Conservation (phyloP, 2,797 vertebrate species). For the Microctenopoma lineatum region DNA sequence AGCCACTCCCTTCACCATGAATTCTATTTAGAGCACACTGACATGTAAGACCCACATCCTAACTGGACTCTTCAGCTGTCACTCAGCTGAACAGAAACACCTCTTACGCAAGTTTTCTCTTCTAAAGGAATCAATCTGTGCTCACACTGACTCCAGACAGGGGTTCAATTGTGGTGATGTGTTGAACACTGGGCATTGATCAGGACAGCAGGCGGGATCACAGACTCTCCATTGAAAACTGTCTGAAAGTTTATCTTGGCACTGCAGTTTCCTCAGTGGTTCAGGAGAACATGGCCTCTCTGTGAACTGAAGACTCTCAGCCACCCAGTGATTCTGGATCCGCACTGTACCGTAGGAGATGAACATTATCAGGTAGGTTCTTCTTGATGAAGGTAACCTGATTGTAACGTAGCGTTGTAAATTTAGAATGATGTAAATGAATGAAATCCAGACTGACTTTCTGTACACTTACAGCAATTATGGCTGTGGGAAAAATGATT, state of each 20-base stretch:
- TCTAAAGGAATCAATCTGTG: conserved; percentile 39
- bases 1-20: conserved; percentile 65
- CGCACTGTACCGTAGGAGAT: conserved; percentile 57
- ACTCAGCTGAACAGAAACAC: conserved; percentile 64
- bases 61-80: conserved; percentile 76
- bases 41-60: conserved; percentile 62
- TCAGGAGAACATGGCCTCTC: conserved; percentile 58
- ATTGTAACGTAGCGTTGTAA: not conserved
- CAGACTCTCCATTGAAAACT: conserved; percentile 20
- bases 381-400: conserved; percentile 1
- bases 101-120: conserved; percentile 51
- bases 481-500: not conserved
- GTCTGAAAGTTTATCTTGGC: conserved; percentile 38
- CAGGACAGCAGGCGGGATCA: conserved; percentile 37
- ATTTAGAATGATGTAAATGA: not conserved
- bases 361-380: conserved; percentile 72
- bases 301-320: conserved; percentile 45
- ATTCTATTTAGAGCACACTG: conserved; percentile 79
- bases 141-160: conserved; percentile 19
- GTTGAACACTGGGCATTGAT: conserved; percentile 35
- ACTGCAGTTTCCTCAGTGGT: conserved; percentile 34
- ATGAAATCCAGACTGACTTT: not conserved
- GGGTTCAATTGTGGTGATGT: conserved; percentile 14
- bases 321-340: conserved; percentile 36
- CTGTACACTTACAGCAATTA: not conserved